Evolutionary conservation across 2,113 vertebrate species (phyloP).

Genomic region (Laticauda colubrina): DNA sequence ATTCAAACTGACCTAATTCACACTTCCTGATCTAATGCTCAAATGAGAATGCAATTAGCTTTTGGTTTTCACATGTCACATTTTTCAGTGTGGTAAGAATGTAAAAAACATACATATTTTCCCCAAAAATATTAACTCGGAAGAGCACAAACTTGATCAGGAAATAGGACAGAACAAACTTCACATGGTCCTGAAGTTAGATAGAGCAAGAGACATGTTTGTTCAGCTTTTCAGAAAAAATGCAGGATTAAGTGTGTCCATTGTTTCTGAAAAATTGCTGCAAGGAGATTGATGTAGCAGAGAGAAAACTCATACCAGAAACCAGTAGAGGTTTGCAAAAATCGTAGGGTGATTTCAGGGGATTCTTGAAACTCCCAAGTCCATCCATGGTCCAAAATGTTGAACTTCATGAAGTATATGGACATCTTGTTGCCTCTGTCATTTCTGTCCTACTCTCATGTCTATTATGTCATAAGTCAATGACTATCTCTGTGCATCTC

Average conservation of each 20-base stretch:
- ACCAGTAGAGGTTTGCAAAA: neutral
- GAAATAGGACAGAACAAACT: neutral
- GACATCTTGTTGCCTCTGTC: neutral
- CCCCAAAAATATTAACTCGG: neutral
- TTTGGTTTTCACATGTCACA: neutral
- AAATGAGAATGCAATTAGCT: neutral
- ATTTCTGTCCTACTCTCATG: neutral
- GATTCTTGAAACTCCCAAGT: neutral
- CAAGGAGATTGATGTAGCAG: neutral
- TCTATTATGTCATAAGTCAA: neutral
- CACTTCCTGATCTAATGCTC: neutral
- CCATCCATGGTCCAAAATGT: neutral
- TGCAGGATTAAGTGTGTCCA: neutral
- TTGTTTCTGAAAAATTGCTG: neutral
- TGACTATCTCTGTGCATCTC: no score
- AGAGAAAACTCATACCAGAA: neutral
- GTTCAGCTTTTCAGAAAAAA: neutral
- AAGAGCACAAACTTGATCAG: neutral
- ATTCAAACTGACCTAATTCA: neutral
- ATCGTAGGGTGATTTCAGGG: neutral
- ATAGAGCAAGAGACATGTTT: neutral
- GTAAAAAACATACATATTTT: neutral
- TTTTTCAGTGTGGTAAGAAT: neutral
- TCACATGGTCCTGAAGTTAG: neutral
- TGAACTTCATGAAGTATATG: neutral